Percentiles rank a stretch among this genome's conserved stretches.
phyloP scores from a whole-genome alignment of 2,888 invertebrate genomes.

The Aspidiotus destructor region DNA sequence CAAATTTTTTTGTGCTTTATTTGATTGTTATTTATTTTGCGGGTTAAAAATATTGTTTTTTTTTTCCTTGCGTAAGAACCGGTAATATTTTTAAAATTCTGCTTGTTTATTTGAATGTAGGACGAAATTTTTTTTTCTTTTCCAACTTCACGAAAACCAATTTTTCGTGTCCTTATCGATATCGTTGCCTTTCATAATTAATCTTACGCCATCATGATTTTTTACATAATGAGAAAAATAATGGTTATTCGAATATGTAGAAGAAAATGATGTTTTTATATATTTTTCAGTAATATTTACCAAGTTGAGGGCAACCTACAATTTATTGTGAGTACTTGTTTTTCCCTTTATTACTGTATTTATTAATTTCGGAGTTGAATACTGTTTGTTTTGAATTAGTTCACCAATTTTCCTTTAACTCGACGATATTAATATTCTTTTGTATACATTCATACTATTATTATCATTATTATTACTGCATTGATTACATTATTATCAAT shows the following conservation, averaged over 20 bases:
- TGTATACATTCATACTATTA: not conserved
- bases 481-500: not conserved
- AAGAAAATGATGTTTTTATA: too few relatives aligned
- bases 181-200: too few relatives aligned
- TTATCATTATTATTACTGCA: not conserved
- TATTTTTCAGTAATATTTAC: too few relatives aligned
- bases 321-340: not conserved
- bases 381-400: not conserved
- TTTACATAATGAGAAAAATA: too few relatives aligned
- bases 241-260: too few relatives aligned
- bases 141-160: not conserved
- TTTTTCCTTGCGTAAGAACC: constrained; percentile 15
- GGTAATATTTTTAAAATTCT: constrained; percentile 10
- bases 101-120: constrained; percentile 8
- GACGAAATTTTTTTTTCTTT: not conserved
- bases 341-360: constrained; percentile 7
- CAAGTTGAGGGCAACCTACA: not conserved
- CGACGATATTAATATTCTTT: constrained; percentile 5
- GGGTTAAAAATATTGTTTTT: constrained; percentile 1
- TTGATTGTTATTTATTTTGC: not conserved
- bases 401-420: too few relatives aligned
- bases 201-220: too few relatives aligned
- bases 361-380: constrained; percentile 3
- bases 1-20: constrained; percentile 15
- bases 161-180: too few relatives aligned